Evolutionary conservation across 2,888 invertebrate species (phyloP), one percentile per base, ranked within the genome.

Genomic region (Monopis laevigella): DNA sequence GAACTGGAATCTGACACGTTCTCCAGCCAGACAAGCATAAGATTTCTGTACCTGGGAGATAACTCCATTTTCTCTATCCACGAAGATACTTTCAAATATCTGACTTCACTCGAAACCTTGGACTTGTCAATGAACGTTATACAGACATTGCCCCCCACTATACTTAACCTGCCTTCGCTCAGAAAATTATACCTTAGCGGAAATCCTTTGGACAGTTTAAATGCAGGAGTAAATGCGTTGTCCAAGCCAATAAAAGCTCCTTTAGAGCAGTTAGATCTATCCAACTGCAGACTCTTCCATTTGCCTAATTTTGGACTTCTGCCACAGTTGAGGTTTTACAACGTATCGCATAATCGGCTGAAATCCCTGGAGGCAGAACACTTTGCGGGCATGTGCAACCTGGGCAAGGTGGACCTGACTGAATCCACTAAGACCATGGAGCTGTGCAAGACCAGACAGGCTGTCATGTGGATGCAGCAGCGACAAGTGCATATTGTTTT

Each of bases 271-370:
- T 54, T 89, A 5, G 84, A 87, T 48, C 56, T 89, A 24, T 84
- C 87, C 12, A 72, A 82, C 41, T 88, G 88, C 52, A 73, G 77
- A 40, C 63, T 89, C 24, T 66, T 64, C 11, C 66, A 72, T 42
- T 59, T 89, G 28, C 89, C 89, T 1, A 62, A 83, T 50, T 72
- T 88, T 57, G 87, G 87, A 2, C 62, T 72, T 19, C 52, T 87
- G 12, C 85, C 88, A 10, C 81, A 83, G 35, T 55, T 89, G 24
- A 53, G 63, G 41, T 66, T 82, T 38, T 80, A 89, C 43, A 89
- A 89, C 53, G 78, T 88, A 29, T 88, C 88, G 0, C 56, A 66
- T 35, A 89, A 89, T 57, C 66, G 71, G 0, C 65, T 89, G 35
- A 53, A 42, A 1, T 52, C 53, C 2, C 49, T 86, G 1, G 67